Percentiles rank a stretch among this genome's conserved stretches.
phyloP scores from a whole-genome alignment of 2,797 vertebrate genomes.

The Hippoglossus hippoglossus region DNA sequence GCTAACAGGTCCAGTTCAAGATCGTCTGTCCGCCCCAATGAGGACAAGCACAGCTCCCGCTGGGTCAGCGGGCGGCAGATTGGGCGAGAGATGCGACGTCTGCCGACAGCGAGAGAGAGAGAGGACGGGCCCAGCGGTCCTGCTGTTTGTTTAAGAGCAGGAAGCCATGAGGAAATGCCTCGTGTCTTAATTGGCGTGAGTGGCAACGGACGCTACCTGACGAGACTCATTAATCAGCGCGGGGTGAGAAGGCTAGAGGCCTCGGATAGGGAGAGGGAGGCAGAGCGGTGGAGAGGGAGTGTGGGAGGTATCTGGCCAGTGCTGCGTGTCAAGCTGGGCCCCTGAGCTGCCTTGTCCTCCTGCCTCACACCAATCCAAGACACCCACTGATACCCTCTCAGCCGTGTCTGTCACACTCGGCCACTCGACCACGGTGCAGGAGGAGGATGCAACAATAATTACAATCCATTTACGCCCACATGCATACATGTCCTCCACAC shows the following conservation, averaged over 20 bases:
- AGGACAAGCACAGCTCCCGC: conserved; percentile 50
- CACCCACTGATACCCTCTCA: conserved; percentile 69
- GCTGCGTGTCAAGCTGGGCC: conserved; percentile 42
- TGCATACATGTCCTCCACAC: conserved; percentile 10
- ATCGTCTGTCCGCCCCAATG: conserved; percentile 42
- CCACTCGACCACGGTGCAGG: conserved; percentile 58
- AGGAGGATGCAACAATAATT: conserved; percentile 68
- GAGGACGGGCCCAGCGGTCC: conserved; percentile 58
- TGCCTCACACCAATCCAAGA: conserved; percentile 46
- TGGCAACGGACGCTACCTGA: conserved; percentile 81
- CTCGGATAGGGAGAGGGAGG: conserved; percentile 31
- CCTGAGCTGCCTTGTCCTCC: conserved; percentile 47
- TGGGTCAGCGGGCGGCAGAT: conserved; percentile 73
- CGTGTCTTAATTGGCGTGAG: conserved; percentile 84
- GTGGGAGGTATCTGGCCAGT: conserved; percentile 19
- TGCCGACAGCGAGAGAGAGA: conserved; percentile 42
- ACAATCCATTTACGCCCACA: conserved; percentile 47
- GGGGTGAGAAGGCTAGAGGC: conserved; percentile 67
- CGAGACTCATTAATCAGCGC: conserved; percentile 80
- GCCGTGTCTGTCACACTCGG: conserved; percentile 73
- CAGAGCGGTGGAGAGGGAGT: not conserved
- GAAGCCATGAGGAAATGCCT: conserved; percentile 70
- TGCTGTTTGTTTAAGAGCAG: conserved; percentile 79
- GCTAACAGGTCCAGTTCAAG: conserved; percentile 67
- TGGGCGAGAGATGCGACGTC: conserved; percentile 54